These are phyloP conservation scores for Paramormyrops hopkinsi DNA, from an alignment of 2,797 vertebrate genomes.

Conservation along the genomic window DNA sequence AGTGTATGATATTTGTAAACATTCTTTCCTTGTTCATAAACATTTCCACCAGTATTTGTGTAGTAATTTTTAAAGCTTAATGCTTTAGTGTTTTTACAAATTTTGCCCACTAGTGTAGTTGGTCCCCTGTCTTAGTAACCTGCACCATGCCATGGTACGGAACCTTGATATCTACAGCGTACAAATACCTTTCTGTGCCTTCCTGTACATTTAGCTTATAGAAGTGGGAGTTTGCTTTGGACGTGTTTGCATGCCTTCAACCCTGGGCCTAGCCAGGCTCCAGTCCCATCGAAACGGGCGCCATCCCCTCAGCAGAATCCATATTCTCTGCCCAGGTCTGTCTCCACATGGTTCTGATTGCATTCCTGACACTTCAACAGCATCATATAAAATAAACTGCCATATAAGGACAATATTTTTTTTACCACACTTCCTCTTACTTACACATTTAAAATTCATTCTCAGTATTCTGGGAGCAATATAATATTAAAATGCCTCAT, in stretches of 20 bases:
- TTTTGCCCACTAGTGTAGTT: background rate
- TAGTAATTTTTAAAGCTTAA: background rate
- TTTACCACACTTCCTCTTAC: background rate
- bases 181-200: background rate
- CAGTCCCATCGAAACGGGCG: background rate
- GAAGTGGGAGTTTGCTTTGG: background rate
- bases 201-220: background rate
- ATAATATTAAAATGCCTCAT: background rate
- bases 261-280: background rate
- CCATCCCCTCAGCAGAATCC: background rate
- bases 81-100: background rate
- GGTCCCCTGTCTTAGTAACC: background rate
- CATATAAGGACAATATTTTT: background rate
- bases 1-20: background rate
- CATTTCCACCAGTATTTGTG: background rate
- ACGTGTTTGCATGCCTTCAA: background rate
- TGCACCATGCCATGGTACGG: background rate
- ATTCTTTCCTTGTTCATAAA: background rate
- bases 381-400: background rate
- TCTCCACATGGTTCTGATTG: background rate
- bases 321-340: background rate
- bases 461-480: background rate
- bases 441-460: background rate
- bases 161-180: background rate
- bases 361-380: background rate